Conservation (phyloP, 1,140 invertebrate species). For the Prorops nasuta region DNA sequence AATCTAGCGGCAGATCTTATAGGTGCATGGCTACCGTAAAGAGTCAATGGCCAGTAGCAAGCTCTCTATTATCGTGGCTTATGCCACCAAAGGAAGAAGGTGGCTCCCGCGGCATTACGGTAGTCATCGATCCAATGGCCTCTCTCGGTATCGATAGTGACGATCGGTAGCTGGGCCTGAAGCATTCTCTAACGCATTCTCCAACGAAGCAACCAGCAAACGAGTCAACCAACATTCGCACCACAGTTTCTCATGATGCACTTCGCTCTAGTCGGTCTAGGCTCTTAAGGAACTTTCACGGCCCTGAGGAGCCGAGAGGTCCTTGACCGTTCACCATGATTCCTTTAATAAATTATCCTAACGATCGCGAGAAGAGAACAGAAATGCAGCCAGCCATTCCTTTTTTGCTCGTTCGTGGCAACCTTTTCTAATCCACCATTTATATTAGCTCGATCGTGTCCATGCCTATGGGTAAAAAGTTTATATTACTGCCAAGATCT, state of each 20-base stretch:
- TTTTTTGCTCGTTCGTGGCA: not conserved
- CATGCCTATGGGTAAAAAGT: no score
- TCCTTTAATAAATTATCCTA: conserved; percentile 25
- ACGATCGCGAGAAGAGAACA: conserved; percentile 7
- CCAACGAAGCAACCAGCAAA: no score
- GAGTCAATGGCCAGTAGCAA: no score
- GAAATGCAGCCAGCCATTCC: no score
- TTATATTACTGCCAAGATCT: no score
- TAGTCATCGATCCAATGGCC: no score
- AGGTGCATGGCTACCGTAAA: no score
- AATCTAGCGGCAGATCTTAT: no score
- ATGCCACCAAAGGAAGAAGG: conserved; percentile 1
- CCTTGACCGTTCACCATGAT: conserved; percentile 29
- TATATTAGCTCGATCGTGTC: no score
- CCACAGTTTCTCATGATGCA: conserved; percentile 27
- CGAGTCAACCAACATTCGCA: conserved; percentile 1
- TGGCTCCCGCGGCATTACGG: conserved; percentile 1
- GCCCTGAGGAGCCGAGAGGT: conserved; percentile 23
- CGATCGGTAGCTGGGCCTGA: conserved; percentile 3
- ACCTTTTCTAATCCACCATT: no score
- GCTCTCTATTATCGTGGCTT: conserved; percentile 19
- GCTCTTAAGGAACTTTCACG: conserved; percentile 29
- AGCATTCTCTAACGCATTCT: no score
- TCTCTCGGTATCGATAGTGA: conserved; percentile 18
- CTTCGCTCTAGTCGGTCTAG: conserved; percentile 10